Evolutionary conservation across 2,113 vertebrate genomes (phyloP).

Genomic region (Gymnarchus niloticus): DNA sequence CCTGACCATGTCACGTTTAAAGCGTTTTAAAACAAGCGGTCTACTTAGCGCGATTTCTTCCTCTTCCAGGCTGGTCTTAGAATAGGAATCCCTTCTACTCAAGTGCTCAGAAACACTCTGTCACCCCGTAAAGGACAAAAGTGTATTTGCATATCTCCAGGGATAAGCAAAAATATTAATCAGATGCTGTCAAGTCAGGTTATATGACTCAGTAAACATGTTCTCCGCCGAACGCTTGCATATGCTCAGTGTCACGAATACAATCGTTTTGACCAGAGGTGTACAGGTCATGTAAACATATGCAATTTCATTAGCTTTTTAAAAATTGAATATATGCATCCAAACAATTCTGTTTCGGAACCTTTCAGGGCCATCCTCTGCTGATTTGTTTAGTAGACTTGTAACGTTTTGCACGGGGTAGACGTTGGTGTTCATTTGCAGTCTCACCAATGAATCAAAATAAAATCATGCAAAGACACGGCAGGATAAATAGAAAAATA

Average conservation of each 20-base stretch:
- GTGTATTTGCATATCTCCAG: slow-evolving; percentile 49
- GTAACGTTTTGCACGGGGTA: background rate
- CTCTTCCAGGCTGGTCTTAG: slow-evolving; percentile 15
- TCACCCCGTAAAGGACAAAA: slow-evolving; percentile 44
- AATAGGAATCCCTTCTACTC: slow-evolving; percentile 39
- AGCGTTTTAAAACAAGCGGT: background rate
- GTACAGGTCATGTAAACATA: background rate
- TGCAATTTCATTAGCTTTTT: slow-evolving; percentile 38
- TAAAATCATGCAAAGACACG: background rate
- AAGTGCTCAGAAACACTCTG: slow-evolving; percentile 42
- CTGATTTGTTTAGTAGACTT: background rate
- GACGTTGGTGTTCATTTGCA: background rate
- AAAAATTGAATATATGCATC: background rate
- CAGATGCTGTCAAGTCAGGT: slow-evolving; percentile 45
- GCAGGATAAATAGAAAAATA: background rate
- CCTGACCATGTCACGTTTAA: slow-evolving; percentile 28
- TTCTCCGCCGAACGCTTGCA: slow-evolving; percentile 28
- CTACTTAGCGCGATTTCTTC: slow-evolving; percentile 46
- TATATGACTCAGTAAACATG: slow-evolving; percentile 49
- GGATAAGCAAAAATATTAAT: slow-evolving; percentile 52
- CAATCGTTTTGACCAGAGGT: background rate
- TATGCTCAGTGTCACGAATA: slow-evolving; percentile 27
- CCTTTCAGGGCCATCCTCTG: background rate
- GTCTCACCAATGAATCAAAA: background rate
- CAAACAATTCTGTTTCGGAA: background rate